A percentile compares a stretch with the other conserved stretches of the same genome.
Evolutionary conservation across 2,113 vertebrate genomes (phyloP).

Genomic region (Rattus rattus): DNA sequence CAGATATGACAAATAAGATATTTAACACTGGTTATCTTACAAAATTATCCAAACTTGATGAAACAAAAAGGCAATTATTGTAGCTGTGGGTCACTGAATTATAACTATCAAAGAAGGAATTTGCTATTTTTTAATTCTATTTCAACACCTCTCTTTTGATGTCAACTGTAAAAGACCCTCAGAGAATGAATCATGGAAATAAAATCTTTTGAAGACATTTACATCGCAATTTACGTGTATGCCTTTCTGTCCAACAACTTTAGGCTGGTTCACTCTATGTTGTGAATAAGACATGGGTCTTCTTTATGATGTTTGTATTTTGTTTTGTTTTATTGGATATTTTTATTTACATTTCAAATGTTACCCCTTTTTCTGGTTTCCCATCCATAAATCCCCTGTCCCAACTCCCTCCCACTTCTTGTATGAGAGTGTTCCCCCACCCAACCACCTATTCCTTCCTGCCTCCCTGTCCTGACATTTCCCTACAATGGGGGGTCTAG

Average conservation of each 20-base stretch:
- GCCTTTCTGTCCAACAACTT: not conserved
- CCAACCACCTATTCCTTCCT: no score
- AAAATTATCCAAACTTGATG: not conserved
- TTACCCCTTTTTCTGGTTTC: no score
- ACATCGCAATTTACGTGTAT: fast-evolving
- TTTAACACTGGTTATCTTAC: not conserved
- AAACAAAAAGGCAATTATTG: not conserved
- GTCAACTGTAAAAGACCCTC: not conserved
- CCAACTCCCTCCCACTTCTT: no score
- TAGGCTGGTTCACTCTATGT: not conserved
- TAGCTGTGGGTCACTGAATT: not conserved
- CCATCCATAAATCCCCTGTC: no score
- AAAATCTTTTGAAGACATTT: not conserved
- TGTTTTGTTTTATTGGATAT: no score
- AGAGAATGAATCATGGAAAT: not conserved
- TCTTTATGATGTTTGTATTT: not conserved
- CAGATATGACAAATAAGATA: not conserved
- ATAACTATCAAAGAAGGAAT: fast-evolving
- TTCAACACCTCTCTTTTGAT: not conserved
- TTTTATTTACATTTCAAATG: no score
- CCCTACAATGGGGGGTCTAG: no score
- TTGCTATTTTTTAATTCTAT: no score
- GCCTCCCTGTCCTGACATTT: no score
- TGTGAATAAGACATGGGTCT: not conserved
- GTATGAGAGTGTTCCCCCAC: no score